Conservation (phyloP, 2,888 invertebrate genomes). For the Selenia dentaria region DNA sequence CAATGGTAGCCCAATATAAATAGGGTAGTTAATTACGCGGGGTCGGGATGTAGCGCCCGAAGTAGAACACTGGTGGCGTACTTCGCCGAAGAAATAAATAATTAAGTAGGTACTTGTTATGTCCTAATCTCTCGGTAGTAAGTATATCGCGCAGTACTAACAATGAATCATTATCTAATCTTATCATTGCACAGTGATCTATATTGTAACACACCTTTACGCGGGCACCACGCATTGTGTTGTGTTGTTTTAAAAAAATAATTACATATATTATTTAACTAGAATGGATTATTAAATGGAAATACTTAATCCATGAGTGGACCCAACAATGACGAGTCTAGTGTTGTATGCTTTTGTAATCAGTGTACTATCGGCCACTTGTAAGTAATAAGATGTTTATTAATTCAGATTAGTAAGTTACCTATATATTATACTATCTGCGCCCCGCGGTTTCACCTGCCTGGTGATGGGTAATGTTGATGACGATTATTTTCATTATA, state of each 20-base stretch:
- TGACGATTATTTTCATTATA: no score
- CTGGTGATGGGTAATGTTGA: no score
- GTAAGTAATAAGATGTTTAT: slow-evolving; percentile 50
- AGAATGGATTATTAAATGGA: slow-evolving; percentile 37
- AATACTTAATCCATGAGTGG: slow-evolving; percentile 1
- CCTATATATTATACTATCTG: no score
- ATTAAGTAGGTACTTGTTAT: background rate
- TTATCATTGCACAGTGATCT: slow-evolving; percentile 59
- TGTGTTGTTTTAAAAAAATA: slow-evolving; percentile 29
- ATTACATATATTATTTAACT: slow-evolving; percentile 36
- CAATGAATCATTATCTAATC: slow-evolving; percentile 65
- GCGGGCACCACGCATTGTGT: slow-evolving; percentile 44
- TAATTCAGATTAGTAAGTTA: background rate
- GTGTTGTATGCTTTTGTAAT: slow-evolving; percentile 16
- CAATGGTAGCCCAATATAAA: no score
- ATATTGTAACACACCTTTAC: slow-evolving; percentile 48
- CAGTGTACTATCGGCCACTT: slow-evolving; percentile 28
- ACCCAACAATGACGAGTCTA: slow-evolving; percentile 41
- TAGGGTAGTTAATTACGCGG: no score
- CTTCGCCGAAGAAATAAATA: no score
- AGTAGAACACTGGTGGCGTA: no score
- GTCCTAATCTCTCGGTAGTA: slow-evolving; percentile 14
- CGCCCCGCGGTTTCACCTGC: no score
- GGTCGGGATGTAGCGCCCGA: no score
- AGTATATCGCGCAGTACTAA: slow-evolving; percentile 31